Evolutionary conservation across 1,140 invertebrate species (phyloP).

Genomic region (Nasonia giraulti): DNA sequence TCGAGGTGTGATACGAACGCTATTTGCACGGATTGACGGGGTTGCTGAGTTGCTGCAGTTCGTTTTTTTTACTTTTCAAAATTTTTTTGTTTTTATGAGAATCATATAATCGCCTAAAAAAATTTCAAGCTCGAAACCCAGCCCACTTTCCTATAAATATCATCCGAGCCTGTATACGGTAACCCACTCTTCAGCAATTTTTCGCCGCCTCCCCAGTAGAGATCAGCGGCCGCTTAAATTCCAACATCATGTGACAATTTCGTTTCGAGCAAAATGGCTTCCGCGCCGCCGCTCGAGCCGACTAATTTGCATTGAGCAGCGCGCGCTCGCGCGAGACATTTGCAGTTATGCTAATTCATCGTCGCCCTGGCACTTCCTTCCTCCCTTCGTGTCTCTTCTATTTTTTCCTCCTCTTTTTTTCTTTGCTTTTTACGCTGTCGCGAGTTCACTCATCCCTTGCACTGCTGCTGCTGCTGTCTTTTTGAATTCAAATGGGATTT

Average conservation of each 20-base stretch:
- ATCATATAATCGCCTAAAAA: too few species aligned
- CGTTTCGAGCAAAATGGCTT: conserved; percentile 19
- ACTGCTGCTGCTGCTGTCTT: background rate
- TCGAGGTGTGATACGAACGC: background rate
- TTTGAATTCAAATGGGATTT: conserved; percentile 1
- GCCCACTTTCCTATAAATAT: background rate
- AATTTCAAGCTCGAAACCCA: too few species aligned
- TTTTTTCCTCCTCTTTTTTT: background rate
- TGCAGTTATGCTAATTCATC: conserved; percentile 29
- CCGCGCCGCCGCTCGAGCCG: background rate
- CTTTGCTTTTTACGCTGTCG: background rate
- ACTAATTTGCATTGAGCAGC: conserved; percentile 35
- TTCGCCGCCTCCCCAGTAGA: background rate
- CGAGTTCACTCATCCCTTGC: background rate
- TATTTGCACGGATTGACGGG: background rate
- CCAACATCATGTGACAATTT: conserved; percentile 31
- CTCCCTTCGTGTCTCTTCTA: background rate
- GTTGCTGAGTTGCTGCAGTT: too few species aligned
- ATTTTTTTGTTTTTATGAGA: too few species aligned
- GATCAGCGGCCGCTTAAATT: background rate
- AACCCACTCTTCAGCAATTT: background rate
- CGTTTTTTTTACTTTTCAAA: too few species aligned
- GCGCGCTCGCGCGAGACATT: conserved; percentile 14
- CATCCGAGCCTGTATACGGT: background rate
- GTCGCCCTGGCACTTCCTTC: background rate